These are phyloP conservation scores for Epizoanthus fatuus DNA, from an alignment of 92 coral and sea anemone genomes.

Conservation along the genomic window DNA sequence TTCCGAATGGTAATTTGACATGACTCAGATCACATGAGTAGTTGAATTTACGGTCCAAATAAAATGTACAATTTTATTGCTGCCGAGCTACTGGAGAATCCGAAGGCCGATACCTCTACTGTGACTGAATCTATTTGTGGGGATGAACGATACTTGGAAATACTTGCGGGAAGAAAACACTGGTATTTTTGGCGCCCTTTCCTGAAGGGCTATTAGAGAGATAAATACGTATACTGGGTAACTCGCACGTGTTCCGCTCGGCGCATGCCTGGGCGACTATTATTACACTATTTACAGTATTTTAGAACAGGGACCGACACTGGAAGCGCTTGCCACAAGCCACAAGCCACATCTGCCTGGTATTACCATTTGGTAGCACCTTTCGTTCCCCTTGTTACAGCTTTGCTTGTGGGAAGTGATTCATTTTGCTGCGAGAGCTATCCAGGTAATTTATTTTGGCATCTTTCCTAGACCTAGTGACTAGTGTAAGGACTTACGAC, in stretches of 20 bases:
- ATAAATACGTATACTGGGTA: neutral
- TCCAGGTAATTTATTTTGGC: slow-evolving; percentile 27
- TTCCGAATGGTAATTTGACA: slow-evolving; percentile 22
- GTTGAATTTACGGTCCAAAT: neutral
- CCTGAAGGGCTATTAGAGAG: neutral
- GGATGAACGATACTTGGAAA: neutral
- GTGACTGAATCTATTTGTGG: neutral
- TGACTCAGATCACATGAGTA: neutral
- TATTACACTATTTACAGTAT: slow-evolving; percentile 30
- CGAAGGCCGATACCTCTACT: too few species aligned
- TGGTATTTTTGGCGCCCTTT: slow-evolving; percentile 1
- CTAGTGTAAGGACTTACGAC: too few species aligned
- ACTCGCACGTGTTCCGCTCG: slow-evolving; percentile 46
- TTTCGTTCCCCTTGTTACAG: neutral
- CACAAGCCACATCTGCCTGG: neutral
- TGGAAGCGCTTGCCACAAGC: slow-evolving; percentile 1
- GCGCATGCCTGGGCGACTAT: slow-evolving; percentile 53
- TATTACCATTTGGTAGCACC: neutral
- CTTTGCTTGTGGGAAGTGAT: neutral
- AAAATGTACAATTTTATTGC: neutral
- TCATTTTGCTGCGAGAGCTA: neutral
- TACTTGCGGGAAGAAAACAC: neutral
- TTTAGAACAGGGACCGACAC: slow-evolving; percentile 18
- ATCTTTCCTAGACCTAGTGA: neutral
- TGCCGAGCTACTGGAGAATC: neutral